phyloP scores from a whole-genome alignment of 37 sponge, comb jelly and placozoan genomes.

The Cliona cf. orientalis region DNA sequence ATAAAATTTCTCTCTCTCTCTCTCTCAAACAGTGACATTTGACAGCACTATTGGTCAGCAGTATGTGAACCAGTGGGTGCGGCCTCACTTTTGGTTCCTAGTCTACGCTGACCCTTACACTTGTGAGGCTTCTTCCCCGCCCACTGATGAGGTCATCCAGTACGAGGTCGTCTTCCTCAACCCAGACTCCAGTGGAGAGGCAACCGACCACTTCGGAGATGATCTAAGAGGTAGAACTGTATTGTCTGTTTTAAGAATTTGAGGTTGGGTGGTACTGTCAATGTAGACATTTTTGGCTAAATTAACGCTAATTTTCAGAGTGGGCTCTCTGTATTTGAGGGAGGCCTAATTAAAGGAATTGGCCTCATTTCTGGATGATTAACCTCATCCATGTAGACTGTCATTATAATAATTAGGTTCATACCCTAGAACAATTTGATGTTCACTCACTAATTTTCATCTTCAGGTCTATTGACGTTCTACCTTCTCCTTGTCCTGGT shows the following conservation, averaged over 20 bases:
- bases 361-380: no score
- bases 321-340: no score
- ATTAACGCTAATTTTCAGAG: no score
- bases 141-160: slow-evolving; percentile 23
- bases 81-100: slow-evolving; percentile 79
- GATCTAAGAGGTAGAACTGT: slow-evolving; percentile 57
- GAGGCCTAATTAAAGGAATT: no score
- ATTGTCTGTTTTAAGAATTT: no score
- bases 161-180: slow-evolving; percentile 69
- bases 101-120: slow-evolving; percentile 69
- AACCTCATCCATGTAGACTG: no score
- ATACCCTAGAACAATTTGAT: background rate
- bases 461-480: slow-evolving; percentile 64
- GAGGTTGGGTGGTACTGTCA: no score
- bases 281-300: no score
- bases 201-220: slow-evolving; percentile 74
- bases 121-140: slow-evolving; percentile 17
- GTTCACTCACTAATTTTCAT: no score
- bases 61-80: slow-evolving; percentile 55
- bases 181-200: slow-evolving; percentile 55
- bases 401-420: no score
- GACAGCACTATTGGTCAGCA: slow-evolving; percentile 41
- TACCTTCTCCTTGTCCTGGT: slow-evolving; percentile 51
- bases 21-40: slow-evolving; percentile 49
- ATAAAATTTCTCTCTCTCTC: background rate